phyloP scores from a whole-genome alignment of 2,888 invertebrate species.

The Liopterus haemorrhoidalis region DNA sequence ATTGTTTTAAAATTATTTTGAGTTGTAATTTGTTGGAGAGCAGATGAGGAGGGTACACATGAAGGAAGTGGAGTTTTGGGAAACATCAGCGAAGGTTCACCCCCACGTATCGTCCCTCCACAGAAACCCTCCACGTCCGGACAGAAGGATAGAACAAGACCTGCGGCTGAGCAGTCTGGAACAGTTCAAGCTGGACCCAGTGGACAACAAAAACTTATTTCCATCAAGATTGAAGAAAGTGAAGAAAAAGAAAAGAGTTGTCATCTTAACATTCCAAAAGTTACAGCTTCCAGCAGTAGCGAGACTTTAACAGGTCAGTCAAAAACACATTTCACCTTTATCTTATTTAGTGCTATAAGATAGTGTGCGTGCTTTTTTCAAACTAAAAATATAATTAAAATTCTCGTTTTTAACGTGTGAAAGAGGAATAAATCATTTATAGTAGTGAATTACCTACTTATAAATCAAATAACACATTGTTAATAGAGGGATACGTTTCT shows the following conservation, averaged over 20 bases:
- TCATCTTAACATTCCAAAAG: constrained; percentile 66
- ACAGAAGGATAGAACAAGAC: neutral
- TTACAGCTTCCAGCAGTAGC: constrained; percentile 68
- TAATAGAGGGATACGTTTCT: too few relatives aligned
- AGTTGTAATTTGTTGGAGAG: too few relatives aligned
- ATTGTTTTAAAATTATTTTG: too few relatives aligned
- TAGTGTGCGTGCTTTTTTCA: too few relatives aligned
- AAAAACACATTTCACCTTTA: neutral
- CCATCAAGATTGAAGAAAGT: constrained; percentile 46
- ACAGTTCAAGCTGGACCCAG: neutral
- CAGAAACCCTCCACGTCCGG: constrained; percentile 30
- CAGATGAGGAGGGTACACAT: constrained; percentile 50
- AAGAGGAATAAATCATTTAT: too few relatives aligned
- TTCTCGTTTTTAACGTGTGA: too few relatives aligned
- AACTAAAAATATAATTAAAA: too few relatives aligned
- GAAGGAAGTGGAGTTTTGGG: too few relatives aligned
- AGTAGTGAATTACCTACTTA: too few relatives aligned
- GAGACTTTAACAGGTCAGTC: constrained; percentile 66
- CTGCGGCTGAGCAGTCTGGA: constrained; percentile 19
- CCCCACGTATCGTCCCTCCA: constrained; percentile 38
- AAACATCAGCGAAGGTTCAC: constrained; percentile 40
- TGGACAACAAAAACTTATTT: constrained; percentile 44
- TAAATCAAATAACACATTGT: too few relatives aligned
- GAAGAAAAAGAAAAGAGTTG: constrained; percentile 53
- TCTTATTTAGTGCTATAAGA: neutral